These are phyloP conservation scores for Eupithecia vulgata DNA, from an alignment of 2,888 invertebrate species.

Conservation along the genomic window DNA sequence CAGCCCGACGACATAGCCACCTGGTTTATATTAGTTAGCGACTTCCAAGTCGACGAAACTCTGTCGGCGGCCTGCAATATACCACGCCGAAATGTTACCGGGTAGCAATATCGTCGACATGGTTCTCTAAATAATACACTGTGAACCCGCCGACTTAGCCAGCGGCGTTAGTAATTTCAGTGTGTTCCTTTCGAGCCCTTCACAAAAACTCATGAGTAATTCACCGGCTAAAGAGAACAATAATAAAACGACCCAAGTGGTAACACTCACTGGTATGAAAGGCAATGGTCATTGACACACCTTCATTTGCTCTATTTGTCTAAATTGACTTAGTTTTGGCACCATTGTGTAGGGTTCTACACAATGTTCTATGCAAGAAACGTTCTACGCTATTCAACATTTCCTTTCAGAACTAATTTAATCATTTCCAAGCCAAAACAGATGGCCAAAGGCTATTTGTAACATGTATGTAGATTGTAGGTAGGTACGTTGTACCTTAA, in stretches of 20 bases:
- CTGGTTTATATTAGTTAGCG: background rate
- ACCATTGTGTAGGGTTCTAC: background rate
- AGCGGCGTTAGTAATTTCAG: background rate
- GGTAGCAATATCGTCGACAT: background rate
- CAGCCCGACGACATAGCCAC: background rate
- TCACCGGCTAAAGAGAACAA: slow-evolving; percentile 40
- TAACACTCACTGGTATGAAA: background rate
- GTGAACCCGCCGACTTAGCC: background rate
- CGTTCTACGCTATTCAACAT: background rate
- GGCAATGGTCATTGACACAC: background rate
- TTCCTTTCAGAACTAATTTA: background rate
- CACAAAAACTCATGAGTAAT: slow-evolving; percentile 41
- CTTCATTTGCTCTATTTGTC: slow-evolving; percentile 7
- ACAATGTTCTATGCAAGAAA: background rate
- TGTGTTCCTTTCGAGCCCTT: slow-evolving; percentile 22
- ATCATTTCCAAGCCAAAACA: slow-evolving; percentile 7
- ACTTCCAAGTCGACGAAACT: background rate
- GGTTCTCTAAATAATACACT: background rate
- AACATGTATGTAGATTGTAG: background rate
- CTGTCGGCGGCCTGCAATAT: background rate
- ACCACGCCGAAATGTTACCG: background rate
- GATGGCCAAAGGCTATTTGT: background rate
- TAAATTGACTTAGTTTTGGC: slow-evolving; percentile 7
- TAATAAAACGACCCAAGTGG: slow-evolving; percentile 30
- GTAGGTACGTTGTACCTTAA: slow-evolving; percentile 12